Evolutionary conservation across 2,797 vertebrate species (phyloP).

Genomic region (Lagorchestes hirsutus): DNA sequence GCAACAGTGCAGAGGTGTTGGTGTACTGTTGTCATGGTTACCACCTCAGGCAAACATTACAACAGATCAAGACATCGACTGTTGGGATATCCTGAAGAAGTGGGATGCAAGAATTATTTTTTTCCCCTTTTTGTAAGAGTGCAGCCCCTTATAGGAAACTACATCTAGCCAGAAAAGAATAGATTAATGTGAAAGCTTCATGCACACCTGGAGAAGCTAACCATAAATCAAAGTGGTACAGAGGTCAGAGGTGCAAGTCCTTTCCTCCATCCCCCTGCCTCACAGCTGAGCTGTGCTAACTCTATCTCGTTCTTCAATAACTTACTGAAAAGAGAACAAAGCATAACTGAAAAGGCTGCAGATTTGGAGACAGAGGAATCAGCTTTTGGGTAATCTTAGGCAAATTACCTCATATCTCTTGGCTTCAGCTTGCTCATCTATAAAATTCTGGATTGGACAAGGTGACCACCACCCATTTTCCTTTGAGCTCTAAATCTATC

Average conservation of each 20-base stretch:
- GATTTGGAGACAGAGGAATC: background rate
- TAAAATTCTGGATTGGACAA: background rate
- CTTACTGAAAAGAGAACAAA: background rate
- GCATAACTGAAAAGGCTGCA: background rate
- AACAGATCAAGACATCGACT: background rate
- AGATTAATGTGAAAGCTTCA: background rate
- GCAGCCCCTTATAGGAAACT: background rate
- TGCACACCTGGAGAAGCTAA: slow-evolving; percentile 11
- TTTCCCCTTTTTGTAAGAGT: background rate
- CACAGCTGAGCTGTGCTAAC: slow-evolving; percentile 8
- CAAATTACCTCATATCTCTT: background rate
- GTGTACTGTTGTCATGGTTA: background rate
- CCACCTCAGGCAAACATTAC: background rate
- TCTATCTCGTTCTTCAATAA: background rate
- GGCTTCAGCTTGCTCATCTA: background rate
- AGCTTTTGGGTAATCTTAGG: background rate
- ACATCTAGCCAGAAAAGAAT: background rate
- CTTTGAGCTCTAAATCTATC: background rate
- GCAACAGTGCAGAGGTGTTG: background rate
- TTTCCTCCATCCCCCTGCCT: slow-evolving; percentile 52
- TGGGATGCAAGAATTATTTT: background rate
- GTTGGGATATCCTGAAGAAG: background rate
- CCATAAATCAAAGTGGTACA: slow-evolving; percentile 38
- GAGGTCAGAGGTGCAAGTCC: slow-evolving; percentile 17
- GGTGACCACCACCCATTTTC: background rate